Conservation (phyloP, 2,113 vertebrate species). For the Acinonyx jubatus region DNA sequence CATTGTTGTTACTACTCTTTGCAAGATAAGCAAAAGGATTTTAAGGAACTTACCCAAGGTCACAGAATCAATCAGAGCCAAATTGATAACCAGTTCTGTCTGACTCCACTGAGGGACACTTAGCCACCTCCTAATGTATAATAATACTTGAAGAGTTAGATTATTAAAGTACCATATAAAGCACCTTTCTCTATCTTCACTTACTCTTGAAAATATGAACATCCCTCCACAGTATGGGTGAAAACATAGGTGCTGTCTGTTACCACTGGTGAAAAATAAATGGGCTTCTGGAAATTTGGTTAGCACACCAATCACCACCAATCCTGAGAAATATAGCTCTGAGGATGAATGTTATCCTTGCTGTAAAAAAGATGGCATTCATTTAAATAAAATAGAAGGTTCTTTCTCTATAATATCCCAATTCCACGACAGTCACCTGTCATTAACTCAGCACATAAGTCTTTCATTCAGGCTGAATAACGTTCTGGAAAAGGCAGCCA, state of each 20-base stretch:
- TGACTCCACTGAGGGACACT: not conserved
- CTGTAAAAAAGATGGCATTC: conserved; percentile 42
- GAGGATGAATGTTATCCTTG: conserved; percentile 49
- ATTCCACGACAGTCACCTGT: conserved; percentile 43
- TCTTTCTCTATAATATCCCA: not conserved
- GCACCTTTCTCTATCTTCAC: not conserved
- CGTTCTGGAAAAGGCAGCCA: conserved; percentile 11
- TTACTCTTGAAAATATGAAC: not conserved
- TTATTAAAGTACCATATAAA: not conserved
- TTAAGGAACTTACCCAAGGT: not conserved
- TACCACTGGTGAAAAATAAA: conserved; percentile 24
- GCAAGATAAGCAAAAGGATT: not conserved
- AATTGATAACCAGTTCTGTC: not conserved
- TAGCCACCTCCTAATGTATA: not conserved
- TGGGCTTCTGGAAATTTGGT: conserved; percentile 24
- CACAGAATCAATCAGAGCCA: not conserved
- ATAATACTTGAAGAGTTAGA: not conserved
- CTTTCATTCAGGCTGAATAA: conserved; percentile 42
- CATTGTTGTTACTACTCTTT: not conserved
- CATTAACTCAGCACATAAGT: conserved; percentile 26
- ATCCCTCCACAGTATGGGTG: not conserved
- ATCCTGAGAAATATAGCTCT: conserved; percentile 51
- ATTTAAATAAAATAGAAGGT: conserved; percentile 55
- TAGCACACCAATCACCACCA: not conserved
- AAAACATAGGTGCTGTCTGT: not conserved